Conservation (phyloP, 2,797 vertebrate genomes). For the Geotrypetes seraphini region DNA sequence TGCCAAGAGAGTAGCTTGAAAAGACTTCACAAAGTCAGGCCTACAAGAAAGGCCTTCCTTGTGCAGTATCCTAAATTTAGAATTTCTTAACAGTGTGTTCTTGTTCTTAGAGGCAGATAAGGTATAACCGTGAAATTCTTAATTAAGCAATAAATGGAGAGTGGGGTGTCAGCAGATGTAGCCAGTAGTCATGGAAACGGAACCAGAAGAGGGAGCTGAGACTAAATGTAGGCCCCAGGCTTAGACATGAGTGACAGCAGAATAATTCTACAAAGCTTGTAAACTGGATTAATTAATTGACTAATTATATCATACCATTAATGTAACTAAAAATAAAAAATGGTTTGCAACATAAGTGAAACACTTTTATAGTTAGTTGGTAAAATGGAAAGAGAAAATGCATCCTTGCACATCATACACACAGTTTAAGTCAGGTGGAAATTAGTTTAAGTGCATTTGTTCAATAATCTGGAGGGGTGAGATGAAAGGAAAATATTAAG, state of each 20-base stretch:
- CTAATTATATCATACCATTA: conserved; percentile 64
- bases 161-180: conserved; percentile 74
- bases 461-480: too few relatives aligned
- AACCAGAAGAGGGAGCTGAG: conserved; percentile 51
- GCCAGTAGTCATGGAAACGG: conserved; percentile 63
- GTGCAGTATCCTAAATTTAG: conserved; percentile 59
- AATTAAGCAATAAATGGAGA: conserved; percentile 78
- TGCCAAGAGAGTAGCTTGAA: conserved; percentile 49
- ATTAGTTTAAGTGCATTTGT: too few relatives aligned
- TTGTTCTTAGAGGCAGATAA: conserved; percentile 69
- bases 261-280: conserved; percentile 71
- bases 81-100: conserved; percentile 65
- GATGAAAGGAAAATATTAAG: too few relatives aligned
- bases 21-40: conserved; percentile 48
- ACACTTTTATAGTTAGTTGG: neutral
- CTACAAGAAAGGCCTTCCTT: conserved; percentile 61
- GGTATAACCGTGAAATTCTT: conserved; percentile 73
- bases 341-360: conserved; percentile 28
- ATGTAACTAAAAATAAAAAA: conserved; percentile 53
- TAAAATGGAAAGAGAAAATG: conserved; percentile 4
- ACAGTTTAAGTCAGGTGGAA: too few relatives aligned
- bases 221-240: conserved; percentile 39
- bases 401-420: neutral
- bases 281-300: conserved; percentile 65
- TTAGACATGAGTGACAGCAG: conserved; percentile 56